Conservation (phyloP, 2,888 invertebrate genomes). For the Sympetrum striolatum region DNA sequence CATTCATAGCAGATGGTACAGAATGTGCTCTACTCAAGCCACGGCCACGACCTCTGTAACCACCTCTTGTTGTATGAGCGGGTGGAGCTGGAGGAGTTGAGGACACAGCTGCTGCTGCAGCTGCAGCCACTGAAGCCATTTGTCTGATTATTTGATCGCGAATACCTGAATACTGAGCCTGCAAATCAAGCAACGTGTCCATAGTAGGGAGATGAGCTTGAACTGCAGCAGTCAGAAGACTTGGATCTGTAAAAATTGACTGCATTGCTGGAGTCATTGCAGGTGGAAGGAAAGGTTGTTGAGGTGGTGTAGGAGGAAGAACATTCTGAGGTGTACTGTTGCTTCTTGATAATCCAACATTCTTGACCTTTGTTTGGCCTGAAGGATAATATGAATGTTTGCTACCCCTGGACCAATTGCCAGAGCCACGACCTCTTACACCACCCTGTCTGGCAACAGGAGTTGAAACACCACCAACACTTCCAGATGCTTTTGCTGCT, state of each 20-base stretch:
- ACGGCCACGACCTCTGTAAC: slow-evolving; percentile 16
- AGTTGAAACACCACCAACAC: background rate
- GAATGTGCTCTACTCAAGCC: background rate
- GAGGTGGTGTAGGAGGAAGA: slow-evolving; percentile 22
- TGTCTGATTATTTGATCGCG: slow-evolving; percentile 47
- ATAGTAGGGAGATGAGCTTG: slow-evolving; percentile 44
- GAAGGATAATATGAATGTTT: background rate
- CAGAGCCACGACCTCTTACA: background rate
- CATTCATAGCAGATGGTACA: background rate
- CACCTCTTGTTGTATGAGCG: background rate
- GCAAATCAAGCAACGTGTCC: slow-evolving; percentile 46
- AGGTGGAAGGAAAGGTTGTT: slow-evolving; percentile 47
- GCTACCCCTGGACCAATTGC: background rate
- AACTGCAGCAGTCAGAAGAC: slow-evolving; percentile 34
- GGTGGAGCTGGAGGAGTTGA: background rate
- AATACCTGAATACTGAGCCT: slow-evolving; percentile 46
- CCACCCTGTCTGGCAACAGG: background rate
- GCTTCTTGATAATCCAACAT: background rate
- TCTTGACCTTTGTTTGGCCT: slow-evolving; percentile 16
- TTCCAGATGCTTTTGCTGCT: background rate
- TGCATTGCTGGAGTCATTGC: slow-evolving; percentile 26
- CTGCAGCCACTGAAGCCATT: slow-evolving; percentile 42
- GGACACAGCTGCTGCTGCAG: background rate
- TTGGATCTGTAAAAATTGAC: slow-evolving; percentile 41
- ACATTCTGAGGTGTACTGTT: background rate